These are phyloP conservation scores for Aix galericulata DNA, from an alignment of 2,113 vertebrate genomes.

Conservation along the genomic window DNA sequence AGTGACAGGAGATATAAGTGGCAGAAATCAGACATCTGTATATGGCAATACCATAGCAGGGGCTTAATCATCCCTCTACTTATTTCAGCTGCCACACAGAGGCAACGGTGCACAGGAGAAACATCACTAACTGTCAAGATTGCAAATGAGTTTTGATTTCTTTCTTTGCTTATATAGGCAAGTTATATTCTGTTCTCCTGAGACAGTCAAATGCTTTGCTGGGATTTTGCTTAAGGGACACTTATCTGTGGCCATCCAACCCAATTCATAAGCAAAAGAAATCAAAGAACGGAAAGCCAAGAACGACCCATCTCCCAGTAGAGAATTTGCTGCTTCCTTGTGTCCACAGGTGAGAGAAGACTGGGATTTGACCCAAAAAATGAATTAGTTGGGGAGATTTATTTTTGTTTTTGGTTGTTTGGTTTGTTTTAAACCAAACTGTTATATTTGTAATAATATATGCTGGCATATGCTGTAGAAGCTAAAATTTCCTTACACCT, in stretches of 20 bases:
- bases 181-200: not conserved
- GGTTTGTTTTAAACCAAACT: not conserved
- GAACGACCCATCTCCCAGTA: not conserved
- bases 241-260: not conserved
- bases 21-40: slow-evolving; percentile 44
- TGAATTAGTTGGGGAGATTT: not conserved
- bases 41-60: slow-evolving; percentile 10
- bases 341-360: not conserved
- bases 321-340: not conserved
- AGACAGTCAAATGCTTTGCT: not conserved
- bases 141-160: slow-evolving; percentile 21
- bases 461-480: not conserved
- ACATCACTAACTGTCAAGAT: not conserved
- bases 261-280: not conserved
- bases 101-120: slow-evolving; percentile 26
- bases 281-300: not conserved
- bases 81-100: slow-evolving; percentile 40
- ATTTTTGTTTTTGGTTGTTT: too few relatives aligned
- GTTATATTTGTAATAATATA: not conserved
- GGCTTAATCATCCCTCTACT: slow-evolving; percentile 56
- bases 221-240: not conserved
- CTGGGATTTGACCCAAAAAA: not conserved
- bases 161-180: not conserved
- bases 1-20: slow-evolving; percentile 41
- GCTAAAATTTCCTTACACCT: not conserved